These are phyloP conservation scores for Agrilus planipennis DNA, from an alignment of 1,140 invertebrate species.

Conservation along the genomic window DNA sequence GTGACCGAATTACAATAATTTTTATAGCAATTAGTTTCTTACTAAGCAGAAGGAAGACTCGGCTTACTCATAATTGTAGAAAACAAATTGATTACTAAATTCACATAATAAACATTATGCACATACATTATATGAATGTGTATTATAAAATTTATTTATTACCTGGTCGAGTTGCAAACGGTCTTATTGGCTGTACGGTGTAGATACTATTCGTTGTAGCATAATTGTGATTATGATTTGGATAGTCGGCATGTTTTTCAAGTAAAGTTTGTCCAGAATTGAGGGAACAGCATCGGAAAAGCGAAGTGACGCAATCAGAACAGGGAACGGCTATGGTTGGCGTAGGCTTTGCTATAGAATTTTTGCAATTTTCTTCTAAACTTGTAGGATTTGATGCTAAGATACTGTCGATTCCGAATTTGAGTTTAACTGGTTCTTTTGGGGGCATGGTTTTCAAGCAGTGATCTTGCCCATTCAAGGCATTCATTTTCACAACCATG, in stretches of 20 bases:
- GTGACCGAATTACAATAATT: too few species aligned
- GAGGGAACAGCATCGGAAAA: conserved; percentile 32
- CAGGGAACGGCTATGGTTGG: conserved; percentile 29
- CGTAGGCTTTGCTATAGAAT: conserved; percentile 14
- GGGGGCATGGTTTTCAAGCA: conserved; percentile 9
- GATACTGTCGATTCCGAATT: conserved; percentile 35
- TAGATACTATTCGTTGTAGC: conserved; percentile 16
- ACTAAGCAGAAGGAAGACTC: too few species aligned
- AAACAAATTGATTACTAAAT: too few species aligned
- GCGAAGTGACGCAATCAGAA: conserved; percentile 35
- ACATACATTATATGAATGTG: too few species aligned
- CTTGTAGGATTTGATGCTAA: conserved; percentile 17
- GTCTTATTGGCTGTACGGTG: conserved; percentile 28
- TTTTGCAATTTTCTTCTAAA: neutral
- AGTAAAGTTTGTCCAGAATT: conserved; percentile 11
- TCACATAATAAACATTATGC: too few species aligned
- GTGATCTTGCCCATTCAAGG: conserved; percentile 7
- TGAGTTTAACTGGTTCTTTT: conserved; percentile 26
- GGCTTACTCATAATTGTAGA: too few species aligned
- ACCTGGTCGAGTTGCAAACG: conserved; percentile 31
- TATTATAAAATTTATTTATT: too few species aligned
- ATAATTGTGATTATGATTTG: conserved; percentile 9
- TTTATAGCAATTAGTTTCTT: too few species aligned
- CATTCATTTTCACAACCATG: conserved; percentile 2
- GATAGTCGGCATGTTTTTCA: conserved; percentile 7